These are phyloP conservation scores for Nixonia krombeini DNA, from an alignment of 1,140 invertebrate species.

Conservation along the genomic window DNA sequence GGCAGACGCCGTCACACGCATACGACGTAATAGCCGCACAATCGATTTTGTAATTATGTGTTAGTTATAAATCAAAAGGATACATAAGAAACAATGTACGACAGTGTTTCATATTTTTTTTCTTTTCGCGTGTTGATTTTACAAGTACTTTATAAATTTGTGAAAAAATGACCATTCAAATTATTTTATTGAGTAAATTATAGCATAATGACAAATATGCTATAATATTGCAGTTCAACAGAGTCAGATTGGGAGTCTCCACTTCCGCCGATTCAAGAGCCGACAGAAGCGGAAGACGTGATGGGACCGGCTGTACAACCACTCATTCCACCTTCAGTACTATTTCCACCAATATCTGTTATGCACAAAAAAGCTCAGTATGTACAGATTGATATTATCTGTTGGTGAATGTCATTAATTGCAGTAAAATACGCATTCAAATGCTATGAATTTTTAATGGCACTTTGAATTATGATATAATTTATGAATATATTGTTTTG, in stretches of 20 bases:
- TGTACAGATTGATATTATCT: conserved; percentile 9
- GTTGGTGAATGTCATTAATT: too few relatives aligned
- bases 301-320: conserved; percentile 61
- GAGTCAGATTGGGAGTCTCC: conserved; percentile 63
- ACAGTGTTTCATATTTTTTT: neutral
- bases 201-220: too few relatives aligned
- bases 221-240: conserved; percentile 56
- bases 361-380: conserved; percentile 44
- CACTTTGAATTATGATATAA: neutral
- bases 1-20: conserved; percentile 26
- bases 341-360: conserved; percentile 59
- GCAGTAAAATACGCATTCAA: too few relatives aligned
- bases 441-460: too few relatives aligned
- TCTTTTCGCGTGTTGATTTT: too few relatives aligned
- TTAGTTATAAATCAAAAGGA: too few relatives aligned
- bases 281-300: conserved; percentile 52
- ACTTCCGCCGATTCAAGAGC: conserved; percentile 59
- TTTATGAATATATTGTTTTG: too few relatives aligned
- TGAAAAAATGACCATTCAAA: too few relatives aligned
- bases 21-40: neutral
- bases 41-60: conserved; percentile 37
- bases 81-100: neutral
- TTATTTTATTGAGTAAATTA: too few relatives aligned
- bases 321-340: conserved; percentile 53
- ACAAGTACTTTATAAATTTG: too few relatives aligned